Evolutionary conservation across 2,797 vertebrate genomes (phyloP), one percentile per base, ranked within the genome.

Genomic region (Urophycis tenuis): DNA sequence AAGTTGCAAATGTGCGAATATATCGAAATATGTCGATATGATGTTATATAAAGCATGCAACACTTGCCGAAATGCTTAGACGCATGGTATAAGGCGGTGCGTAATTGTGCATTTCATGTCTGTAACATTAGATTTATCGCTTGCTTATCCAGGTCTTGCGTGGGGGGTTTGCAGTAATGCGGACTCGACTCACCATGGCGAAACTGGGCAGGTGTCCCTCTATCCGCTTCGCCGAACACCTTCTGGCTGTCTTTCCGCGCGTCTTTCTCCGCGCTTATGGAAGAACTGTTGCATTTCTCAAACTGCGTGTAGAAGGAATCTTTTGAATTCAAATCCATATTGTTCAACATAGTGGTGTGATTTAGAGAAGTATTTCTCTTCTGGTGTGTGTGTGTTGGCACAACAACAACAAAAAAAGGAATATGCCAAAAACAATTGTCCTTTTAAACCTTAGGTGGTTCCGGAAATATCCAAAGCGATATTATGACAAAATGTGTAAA

Each of bases 291-390:
- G 92, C 93, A 94, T 87, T 94, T 95, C 32, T 94, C 91, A 92
- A 94, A 94, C 87, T 97, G 96, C 67, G 93, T 89, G 75, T 95
- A 95, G 81, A 94, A 94, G 6, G 93, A 91, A 86, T 97, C 95
- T 93, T 95, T 94, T 86, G 94, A 94, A 84, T 95, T 95, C 90
- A 95, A 93, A 93, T 97, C 96, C 95, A 96, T 95, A 87, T 95
- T 94, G 90, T 95, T 96, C 86, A 96, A 94, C 95, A 96, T 96
- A 88, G 88, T 93, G 89, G 79, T 91, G 87, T 86, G 79, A 85
- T 84, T 87, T 33, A 7, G 30, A 84, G 86, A 89, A 90, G 91
- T 91, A 89, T 89, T 88, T 89, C 71, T 85, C 79, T 88, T 75
- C 85, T 76, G 78, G 74, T 77, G 69, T 71, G 78, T 74, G 53